Evolutionary conservation across 2,113 vertebrate species (phyloP), one percentile per base, ranked within the genome.

Genomic region (Oryzias celebensis): DNA sequence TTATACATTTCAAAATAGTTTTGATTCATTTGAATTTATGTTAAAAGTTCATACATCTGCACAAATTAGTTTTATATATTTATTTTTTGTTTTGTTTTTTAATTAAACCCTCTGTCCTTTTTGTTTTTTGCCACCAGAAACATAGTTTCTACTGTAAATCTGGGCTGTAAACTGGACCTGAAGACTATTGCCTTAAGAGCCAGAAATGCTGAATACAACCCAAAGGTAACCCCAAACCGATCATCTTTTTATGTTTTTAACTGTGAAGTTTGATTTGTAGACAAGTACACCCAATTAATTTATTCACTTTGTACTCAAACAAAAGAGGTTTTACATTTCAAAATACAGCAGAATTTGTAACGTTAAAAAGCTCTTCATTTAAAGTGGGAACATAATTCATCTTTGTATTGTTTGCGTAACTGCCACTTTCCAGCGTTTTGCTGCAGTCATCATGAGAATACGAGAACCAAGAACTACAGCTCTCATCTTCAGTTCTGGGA

Each of bases 361-460:
- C 12, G 16, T 31, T 31, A 31, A 36, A 53, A 7, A 52, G 6
- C 52, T 26, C 15, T 31, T 4, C 22, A 41, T 23, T 23, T 48
- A 36, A 48, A 55, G 18, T 36, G 47, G 4, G 63, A 62, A 24
- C 6, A 16, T 52, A 31, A n/a, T 18, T 28, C 16, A 15, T 22
- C 1, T 16, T 5, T 65, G 5, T 44, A 31, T 44, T 44, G 14
- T 44, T 43, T 2, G 3, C 15, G 3, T 10, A 12, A 28, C 48
- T 5, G 0, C 7, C 2, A 13, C 51, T 58, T 28, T 87, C 60
- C 65, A 99, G 97, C 96, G 97, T 87, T 99, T 99, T 91, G 97
- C 97, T 89, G 97, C 97, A 0, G 97, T 99, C 42, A 99, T 99
- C 79, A 99, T 99, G 97, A 96, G 97, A 90, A 99, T 99, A 93